Evolutionary conservation across 1,140 invertebrate genomes (phyloP).

Genomic region (Eupeodes corollae): DNA sequence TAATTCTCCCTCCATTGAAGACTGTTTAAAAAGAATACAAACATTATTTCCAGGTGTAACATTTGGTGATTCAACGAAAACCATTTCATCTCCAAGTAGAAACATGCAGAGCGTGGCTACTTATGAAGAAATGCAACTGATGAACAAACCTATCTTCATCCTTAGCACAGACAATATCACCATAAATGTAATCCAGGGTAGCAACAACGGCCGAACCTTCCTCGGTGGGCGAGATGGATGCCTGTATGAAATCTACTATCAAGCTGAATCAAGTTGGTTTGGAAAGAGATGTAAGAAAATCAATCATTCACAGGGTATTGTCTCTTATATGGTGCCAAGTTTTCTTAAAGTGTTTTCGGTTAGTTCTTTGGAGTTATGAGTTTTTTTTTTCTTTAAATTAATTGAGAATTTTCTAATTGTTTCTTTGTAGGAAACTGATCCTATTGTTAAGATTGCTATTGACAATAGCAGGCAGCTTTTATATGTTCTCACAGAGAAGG

Average conservation of each 20-base stretch:
- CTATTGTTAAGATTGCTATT: slow-evolving; percentile 78
- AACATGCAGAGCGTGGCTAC: slow-evolving; percentile 14
- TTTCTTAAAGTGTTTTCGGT: slow-evolving; percentile 60
- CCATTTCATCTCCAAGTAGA: slow-evolving; percentile 9
- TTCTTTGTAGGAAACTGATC: slow-evolving; percentile 74
- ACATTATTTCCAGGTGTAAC: slow-evolving; percentile 18
- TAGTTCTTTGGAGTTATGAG: slow-evolving; percentile 1
- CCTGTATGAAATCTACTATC: slow-evolving; percentile 91
- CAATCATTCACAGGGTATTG: slow-evolving; percentile 79
- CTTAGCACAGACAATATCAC: slow-evolving; percentile 84
- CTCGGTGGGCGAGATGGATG: slow-evolving; percentile 89
- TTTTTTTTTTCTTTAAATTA: neutral
- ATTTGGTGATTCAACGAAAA: slow-evolving; percentile 19
- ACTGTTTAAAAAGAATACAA: neutral
- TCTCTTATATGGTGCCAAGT: slow-evolving; percentile 84
- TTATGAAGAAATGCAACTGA: slow-evolving; percentile 75
- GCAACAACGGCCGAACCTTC: slow-evolving; percentile 80
- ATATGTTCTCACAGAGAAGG: slow-evolving; percentile 77
- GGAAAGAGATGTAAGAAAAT: slow-evolving; percentile 89
- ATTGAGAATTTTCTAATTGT: neutral
- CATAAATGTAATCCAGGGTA: slow-evolving; percentile 72
- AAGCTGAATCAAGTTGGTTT: slow-evolving; percentile 84
- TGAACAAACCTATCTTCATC: slow-evolving; percentile 87
- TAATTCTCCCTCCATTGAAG: neutral
- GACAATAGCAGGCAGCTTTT: slow-evolving; percentile 85